Percentiles rank a stretch among this genome's conserved stretches.
phyloP scores from a whole-genome alignment of 2,113 vertebrate genomes.

The Pelusios castaneus region DNA sequence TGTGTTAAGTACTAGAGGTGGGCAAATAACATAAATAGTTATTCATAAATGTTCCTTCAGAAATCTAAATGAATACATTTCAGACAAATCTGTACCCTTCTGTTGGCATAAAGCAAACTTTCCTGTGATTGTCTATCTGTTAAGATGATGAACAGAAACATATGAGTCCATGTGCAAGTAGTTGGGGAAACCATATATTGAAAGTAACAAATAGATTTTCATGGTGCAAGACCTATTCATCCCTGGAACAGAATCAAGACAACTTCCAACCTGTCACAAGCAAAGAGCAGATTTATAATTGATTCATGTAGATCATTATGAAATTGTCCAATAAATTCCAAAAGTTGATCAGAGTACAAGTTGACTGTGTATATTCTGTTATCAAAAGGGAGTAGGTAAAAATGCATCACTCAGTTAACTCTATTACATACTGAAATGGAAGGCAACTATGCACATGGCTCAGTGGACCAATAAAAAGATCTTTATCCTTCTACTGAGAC shows the following conservation, averaged over 20 bases:
- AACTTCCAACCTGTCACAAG: background rate
- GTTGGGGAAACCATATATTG: background rate
- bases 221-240: background rate
- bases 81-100: background rate
- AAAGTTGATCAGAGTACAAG: rapidly evolving
- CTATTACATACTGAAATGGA: background rate
- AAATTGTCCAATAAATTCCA: background rate
- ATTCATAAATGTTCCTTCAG: background rate
- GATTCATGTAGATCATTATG: background rate
- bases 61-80: background rate
- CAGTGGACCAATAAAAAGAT: background rate
- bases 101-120: background rate
- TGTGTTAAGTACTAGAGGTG: background rate
- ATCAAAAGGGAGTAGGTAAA: background rate
- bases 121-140: background rate
- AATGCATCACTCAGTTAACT: background rate
- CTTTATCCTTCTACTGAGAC: background rate
- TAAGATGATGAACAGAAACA: background rate
- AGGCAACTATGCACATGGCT: background rate
- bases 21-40: background rate
- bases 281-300: background rate
- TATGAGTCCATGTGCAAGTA: background rate
- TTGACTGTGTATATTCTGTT: background rate
- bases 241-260: background rate
- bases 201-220: background rate